Evolutionary conservation across 2,888 invertebrate genomes (phyloP).

Genomic region (Ichneumon xanthorius): DNA sequence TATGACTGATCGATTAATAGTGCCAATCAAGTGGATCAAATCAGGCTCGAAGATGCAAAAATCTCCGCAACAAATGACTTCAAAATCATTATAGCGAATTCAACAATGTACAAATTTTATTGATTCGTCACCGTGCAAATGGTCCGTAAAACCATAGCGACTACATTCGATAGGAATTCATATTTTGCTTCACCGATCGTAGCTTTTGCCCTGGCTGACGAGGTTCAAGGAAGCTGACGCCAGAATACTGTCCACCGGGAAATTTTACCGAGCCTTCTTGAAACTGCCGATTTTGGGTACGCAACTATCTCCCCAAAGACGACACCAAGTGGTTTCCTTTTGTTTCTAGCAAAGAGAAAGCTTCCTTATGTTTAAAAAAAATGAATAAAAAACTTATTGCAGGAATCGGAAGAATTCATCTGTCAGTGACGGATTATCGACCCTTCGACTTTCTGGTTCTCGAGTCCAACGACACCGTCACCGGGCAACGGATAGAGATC

Average conservation of each 20-base stretch:
- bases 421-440: slow-evolving; percentile 73
- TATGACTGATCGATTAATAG: slow-evolving; percentile 18
- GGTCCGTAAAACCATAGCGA: not conserved
- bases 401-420: slow-evolving; percentile 72
- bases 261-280: slow-evolving; percentile 74
- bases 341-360: not conserved
- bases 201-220: slow-evolving; percentile 75
- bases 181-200: slow-evolving; percentile 25
- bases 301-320: not conserved
- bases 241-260: slow-evolving; percentile 71
- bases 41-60: not conserved
- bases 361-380: not conserved
- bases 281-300: slow-evolving; percentile 74
- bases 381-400: slow-evolving; percentile 32
- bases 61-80: not conserved
- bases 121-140: not conserved
- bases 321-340: not conserved
- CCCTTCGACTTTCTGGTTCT: slow-evolving; percentile 71
- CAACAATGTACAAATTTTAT: not conserved
- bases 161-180: not conserved
- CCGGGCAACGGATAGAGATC: slow-evolving; percentile 74
- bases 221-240: slow-evolving; percentile 76
- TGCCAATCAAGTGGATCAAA: slow-evolving; percentile 32
- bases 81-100: not conserved
- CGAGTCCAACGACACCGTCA: slow-evolving; percentile 72